Evolutionary conservation across 2,797 vertebrate species (phyloP), one percentile per base, ranked within the genome.

Genomic region (Hafferia zeledoni): DNA sequence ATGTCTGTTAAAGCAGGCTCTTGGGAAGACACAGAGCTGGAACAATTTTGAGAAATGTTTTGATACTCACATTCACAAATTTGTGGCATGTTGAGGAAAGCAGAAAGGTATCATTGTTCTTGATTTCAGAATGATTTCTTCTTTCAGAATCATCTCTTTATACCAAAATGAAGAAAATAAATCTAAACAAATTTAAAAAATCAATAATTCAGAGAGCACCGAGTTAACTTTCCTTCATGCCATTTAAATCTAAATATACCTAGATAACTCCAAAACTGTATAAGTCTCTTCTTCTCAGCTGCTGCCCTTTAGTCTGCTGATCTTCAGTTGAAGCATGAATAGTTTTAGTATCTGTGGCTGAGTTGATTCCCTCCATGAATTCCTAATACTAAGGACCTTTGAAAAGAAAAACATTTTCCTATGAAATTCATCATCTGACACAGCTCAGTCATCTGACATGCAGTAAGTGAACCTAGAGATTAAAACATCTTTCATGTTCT

Each of bases 321-420:
- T 41, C 68, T 82, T 55, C 52, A 78, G 30, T 25, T 83, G 64
- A 90, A 82, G 63, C 49, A 18, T 31, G 10, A 67, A 57, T 63
- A 33, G 16, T 72, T 87, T 69, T 69, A 70, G 22, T 78, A 33
- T 33, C 53, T 68, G 22, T 85, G 64, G 7, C 17, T 77, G 68
- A 50, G 83, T 83, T 81, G 35, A 85, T 60, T 69, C 46, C 9
- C 49, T 75, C 69, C 31, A 12, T 52, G 35, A 85, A 89, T 57
- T 87, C n/a, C 35, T 75, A 50, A 64, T 46, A 60, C 11, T 27
- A 59, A 44, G 33, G 13, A 83, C 31, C 35, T 81, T 61, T 61
- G 81, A 75, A 92, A 90, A 87, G 9, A 64, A 80, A 80, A 94
- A 50, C 18, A 91, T 69, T 89, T 94, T 92, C 56, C 33, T 75